Evolutionary conservation across 2,888 invertebrate species (phyloP), one percentile per base, ranked within the genome.

Genomic region (Sarcophaga subvicina): DNA sequence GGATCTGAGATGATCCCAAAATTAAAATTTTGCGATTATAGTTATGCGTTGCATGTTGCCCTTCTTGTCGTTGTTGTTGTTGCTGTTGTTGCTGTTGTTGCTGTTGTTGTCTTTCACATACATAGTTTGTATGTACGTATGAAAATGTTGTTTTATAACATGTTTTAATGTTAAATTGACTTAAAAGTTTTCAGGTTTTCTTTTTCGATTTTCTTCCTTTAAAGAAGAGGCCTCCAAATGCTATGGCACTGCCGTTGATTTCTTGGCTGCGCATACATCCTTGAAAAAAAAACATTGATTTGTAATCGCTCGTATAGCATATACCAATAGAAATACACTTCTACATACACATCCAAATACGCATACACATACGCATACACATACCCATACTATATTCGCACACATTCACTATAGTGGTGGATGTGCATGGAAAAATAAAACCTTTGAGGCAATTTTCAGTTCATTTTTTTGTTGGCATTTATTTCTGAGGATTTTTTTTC

Each of bases 161-260:
- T 87, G 84, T 87, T 87, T 84, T 81, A 87, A 87, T 84, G 84
- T 87, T 87, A 87, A 87, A 85, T 82, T 87, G 87, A 87, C 87
- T 87, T 87, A 76, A 87, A 84, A 87, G 81, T 87, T 87, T 87
- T 80, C 79, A 87, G 84, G 81, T 84, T 87, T 81, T 79, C 5
- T 54, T 54, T 54, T 54, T 54, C 4, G 22, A 14, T 12, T 54
- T 12, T 14, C 76, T 84, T 81, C 64, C 75, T 72, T 73, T 25
- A 49, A 5, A 5, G 54, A 67, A 73, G 60, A 84, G 64, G 80
- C 80, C 66, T 77, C 71, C 63, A 67, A 78, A 78, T 11, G 10
- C 45, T 2, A 45, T 8, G n/a, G 71, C 37, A 66, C 63, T 64
- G 62, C 67, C 47, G 20, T 67, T 79, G 71, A 63, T 64, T 83